Evolutionary conservation across 2,113 vertebrate species (phyloP).

Genomic region (Ploceus nigricollis): DNA sequence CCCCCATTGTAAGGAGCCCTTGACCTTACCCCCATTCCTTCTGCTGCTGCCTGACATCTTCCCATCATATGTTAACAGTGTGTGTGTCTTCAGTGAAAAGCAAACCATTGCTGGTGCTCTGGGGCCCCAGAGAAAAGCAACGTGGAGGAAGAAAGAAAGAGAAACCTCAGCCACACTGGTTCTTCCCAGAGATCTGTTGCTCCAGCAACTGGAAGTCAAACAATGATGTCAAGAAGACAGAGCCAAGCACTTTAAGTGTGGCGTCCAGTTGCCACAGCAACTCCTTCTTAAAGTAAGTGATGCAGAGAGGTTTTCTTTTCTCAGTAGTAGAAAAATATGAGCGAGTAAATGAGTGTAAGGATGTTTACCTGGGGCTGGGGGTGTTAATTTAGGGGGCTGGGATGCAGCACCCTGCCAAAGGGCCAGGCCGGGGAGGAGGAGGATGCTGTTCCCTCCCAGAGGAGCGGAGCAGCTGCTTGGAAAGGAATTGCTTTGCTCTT

Average conservation of each 20-base stretch:
- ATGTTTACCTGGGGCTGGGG: neutral
- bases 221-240: constrained; percentile 61
- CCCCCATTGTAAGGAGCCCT: constrained; percentile 51
- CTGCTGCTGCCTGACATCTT: constrained; percentile 56
- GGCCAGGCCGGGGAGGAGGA: neutral
- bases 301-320: constrained; percentile 41
- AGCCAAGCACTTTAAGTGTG: neutral
- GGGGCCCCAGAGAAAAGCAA: constrained; percentile 18
- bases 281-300: constrained; percentile 48
- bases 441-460: neutral
- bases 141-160: constrained; percentile 46
- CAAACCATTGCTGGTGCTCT: constrained; percentile 42
- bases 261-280: constrained; percentile 71
- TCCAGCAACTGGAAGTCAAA: constrained; percentile 68
- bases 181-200: constrained; percentile 58
- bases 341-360: neutral
- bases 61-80: constrained; percentile 68
- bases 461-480: constrained; percentile 12
- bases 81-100: constrained; percentile 45
- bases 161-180: constrained; percentile 14
- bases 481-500: constrained; percentile 53
- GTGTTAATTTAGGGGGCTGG: neutral
- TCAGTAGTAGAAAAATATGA: neutral
- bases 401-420: neutral
- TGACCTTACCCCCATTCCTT: constrained; percentile 54